phyloP scores from a whole-genome alignment of 2,113 vertebrate genomes.

The Lepus europaeus region DNA sequence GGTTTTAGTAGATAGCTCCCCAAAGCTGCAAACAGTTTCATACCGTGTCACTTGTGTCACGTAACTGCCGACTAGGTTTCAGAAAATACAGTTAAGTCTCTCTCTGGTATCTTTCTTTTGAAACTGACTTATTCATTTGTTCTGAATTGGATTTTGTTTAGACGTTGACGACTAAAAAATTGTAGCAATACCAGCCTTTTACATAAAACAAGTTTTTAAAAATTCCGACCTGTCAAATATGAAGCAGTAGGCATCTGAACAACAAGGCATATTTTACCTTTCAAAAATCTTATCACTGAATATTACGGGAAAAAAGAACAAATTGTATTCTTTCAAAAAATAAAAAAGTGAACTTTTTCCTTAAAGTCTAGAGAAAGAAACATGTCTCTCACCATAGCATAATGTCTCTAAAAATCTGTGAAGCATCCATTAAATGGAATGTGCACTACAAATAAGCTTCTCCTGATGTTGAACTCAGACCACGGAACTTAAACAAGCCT shows the following conservation, averaged over 20 bases:
- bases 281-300: background rate
- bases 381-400: background rate
- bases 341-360: background rate
- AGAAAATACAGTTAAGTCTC: background rate
- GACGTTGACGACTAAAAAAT: constrained; percentile 14
- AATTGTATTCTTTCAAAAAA: background rate
- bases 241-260: background rate
- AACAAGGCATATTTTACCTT: constrained; percentile 25
- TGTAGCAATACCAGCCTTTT: background rate
- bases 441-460: constrained; percentile 4
- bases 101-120: constrained; percentile 1
- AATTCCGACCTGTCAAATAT: constrained; percentile 41
- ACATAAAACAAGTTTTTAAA: background rate
- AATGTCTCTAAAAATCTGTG: background rate
- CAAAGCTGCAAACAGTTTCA: background rate
- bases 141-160: constrained; percentile 45
- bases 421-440: background rate
- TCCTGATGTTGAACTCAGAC: background rate
- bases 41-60: background rate
- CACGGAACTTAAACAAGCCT: background rate
- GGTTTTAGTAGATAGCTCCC: background rate
- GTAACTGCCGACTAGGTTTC: background rate
- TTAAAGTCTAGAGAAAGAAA: background rate
- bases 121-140: background rate
- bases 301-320: background rate